These are phyloP conservation scores for Lysiphlebus fabarum DNA, from an alignment of 1,140 invertebrate genomes.

Conservation along the genomic window DNA sequence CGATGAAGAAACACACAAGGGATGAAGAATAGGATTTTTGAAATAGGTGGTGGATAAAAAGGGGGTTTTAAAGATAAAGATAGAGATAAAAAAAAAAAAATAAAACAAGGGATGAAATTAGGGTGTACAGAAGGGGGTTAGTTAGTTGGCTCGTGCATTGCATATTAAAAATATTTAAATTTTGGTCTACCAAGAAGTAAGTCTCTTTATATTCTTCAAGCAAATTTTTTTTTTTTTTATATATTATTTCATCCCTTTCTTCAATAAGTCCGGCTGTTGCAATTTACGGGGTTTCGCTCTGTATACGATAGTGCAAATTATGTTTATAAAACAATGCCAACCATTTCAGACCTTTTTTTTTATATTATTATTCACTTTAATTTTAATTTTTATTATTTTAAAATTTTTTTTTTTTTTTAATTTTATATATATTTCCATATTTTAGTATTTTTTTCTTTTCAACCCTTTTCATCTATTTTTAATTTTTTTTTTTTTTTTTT, in stretches of 20 bases:
- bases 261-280: conserved; percentile 26
- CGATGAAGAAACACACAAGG: too few species aligned
- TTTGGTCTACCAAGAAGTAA: conserved; percentile 15
- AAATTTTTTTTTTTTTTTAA: not conserved
- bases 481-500: not conserved
- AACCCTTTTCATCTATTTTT: not conserved
- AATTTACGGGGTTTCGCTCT: conserved; percentile 38
- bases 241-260: conserved; percentile 15
- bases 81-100: conserved; percentile 8
- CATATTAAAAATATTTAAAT: conserved; percentile 56
- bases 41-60: conserved; percentile 3
- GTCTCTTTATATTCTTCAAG: too few species aligned
- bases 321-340: conserved; percentile 48
- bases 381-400: conserved; percentile 19
- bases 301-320: conserved; percentile 46
- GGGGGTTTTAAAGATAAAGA: conserved; percentile 1
- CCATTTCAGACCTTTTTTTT: conserved; percentile 13
- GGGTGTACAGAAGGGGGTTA: conserved; percentile 41
- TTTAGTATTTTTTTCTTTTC: not conserved
- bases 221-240: too few species aligned
- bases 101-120: conserved; percentile 11
- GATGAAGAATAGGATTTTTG: too few species aligned
- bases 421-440: conserved; percentile 7
- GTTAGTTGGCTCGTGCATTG: conserved; percentile 45
- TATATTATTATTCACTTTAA: too few species aligned